These are phyloP conservation scores for Physella acuta DNA, from an alignment of 1,140 invertebrate species.

Conservation along the genomic window DNA sequence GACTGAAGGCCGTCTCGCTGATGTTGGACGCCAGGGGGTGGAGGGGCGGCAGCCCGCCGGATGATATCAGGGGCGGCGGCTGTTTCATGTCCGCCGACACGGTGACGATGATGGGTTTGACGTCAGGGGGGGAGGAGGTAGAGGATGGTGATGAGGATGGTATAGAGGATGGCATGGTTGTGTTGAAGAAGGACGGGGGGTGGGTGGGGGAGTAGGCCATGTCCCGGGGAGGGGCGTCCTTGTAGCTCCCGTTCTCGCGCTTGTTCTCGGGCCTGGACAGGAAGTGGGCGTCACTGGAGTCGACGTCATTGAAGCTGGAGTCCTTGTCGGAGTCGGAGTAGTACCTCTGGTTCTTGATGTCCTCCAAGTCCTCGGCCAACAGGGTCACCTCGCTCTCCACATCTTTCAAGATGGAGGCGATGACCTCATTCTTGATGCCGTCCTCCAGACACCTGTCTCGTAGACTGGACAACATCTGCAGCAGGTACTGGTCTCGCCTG, in stretches of 20 bases:
- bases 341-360: slow-evolving; percentile 21
- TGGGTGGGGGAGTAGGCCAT: not conserved
- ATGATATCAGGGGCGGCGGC: not conserved
- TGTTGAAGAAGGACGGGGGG: slow-evolving; percentile 6
- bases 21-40: slow-evolving; percentile 33
- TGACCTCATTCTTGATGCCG: slow-evolving; percentile 7
- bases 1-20: slow-evolving; percentile 38
- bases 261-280: slow-evolving; percentile 7
- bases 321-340: slow-evolving; percentile 7
- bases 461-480: slow-evolving; percentile 14
- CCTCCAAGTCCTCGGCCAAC: slow-evolving; percentile 13
- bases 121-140: not conserved
- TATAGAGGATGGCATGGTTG: not conserved
- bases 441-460: slow-evolving; percentile 14
- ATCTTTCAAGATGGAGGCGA: slow-evolving; percentile 17
- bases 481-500: slow-evolving; percentile 15
- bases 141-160: slow-evolving; percentile 11
- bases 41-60: slow-evolving; percentile 20
- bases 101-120: slow-evolving; percentile 22
- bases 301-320: slow-evolving; percentile 13
- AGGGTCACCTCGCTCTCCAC: slow-evolving; percentile 17
- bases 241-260: not conserved
- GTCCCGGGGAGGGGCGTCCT: not conserved
- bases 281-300: slow-evolving; percentile 4
- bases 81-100: slow-evolving; percentile 13